phyloP scores from a whole-genome alignment of 1,140 invertebrate species.

The Oryctes rhinoceros region DNA sequence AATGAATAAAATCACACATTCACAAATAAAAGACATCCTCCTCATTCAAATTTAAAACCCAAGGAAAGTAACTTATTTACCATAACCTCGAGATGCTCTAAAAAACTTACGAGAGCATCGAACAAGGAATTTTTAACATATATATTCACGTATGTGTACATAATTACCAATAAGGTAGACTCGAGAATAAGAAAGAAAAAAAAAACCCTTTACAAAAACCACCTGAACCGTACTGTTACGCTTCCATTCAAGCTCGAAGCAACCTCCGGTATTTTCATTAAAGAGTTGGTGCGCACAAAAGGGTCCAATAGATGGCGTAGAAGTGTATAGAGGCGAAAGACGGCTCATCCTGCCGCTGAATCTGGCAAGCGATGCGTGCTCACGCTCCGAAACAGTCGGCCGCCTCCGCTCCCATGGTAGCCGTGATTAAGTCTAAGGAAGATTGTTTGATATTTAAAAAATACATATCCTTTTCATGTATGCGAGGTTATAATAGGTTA shows the following conservation, averaged over 20 bases:
- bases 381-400: background rate
- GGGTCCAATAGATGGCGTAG: background rate
- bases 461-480: background rate
- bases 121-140: background rate
- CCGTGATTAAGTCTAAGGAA: background rate
- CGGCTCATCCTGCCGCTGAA: conserved; percentile 8
- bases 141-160: background rate
- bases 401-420: conserved; percentile 4
- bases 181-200: background rate
- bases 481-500: background rate
- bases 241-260: background rate
- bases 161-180: conserved; percentile 18
- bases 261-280: conserved; percentile 18
- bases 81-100: background rate
- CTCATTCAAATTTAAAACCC: background rate
- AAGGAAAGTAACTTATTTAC: background rate
- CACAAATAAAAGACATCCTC: background rate
- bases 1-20: background rate
- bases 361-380: background rate
- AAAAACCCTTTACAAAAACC: conserved; percentile 10
- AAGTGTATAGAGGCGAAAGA: background rate
- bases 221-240: conserved; percentile 10
- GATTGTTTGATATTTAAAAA: conserved; percentile 6
- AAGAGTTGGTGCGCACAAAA: background rate
- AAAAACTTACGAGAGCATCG: background rate